Percentiles rank a stretch among this genome's conserved stretches.
Conservation (phyloP, 2,797 vertebrate genomes). For the Caiman crocodilus region DNA sequence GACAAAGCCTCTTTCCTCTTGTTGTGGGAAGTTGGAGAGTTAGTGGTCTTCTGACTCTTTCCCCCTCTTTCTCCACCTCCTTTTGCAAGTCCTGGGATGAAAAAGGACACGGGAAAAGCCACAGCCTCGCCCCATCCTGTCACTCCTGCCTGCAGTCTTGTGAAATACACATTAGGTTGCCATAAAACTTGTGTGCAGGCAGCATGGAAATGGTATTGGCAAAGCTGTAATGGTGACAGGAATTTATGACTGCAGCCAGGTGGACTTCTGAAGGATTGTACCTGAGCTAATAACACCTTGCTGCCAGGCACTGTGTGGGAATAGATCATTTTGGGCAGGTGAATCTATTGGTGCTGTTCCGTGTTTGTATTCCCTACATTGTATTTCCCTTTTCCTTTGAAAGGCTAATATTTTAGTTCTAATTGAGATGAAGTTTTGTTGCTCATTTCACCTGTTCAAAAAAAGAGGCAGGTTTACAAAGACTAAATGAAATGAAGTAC, state of each 20-base stretch:
- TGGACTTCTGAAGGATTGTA: constrained; percentile 76
- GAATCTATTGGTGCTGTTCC: constrained; percentile 32
- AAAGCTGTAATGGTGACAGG: constrained; percentile 82
- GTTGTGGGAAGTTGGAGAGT: neutral
- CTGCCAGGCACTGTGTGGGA: neutral
- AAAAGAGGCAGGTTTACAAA: constrained; percentile 4
- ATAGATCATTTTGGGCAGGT: constrained; percentile 4
- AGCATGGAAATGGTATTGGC: constrained; percentile 84
- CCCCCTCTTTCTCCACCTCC: constrained; percentile 29
- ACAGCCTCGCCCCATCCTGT: constrained; percentile 89
- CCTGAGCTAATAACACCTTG: constrained; percentile 75
- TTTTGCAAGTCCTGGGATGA: constrained; percentile 50
- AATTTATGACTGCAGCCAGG: constrained; percentile 82
- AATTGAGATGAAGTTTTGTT: constrained; percentile 47
- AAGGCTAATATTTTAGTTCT: constrained; percentile 47
- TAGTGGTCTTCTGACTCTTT: constrained; percentile 8
- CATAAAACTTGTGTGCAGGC: constrained; percentile 85
- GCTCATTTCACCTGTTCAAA: constrained; percentile 21
- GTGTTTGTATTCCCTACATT: neutral
- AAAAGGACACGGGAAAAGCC: constrained; percentile 11
- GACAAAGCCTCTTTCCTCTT: neutral
- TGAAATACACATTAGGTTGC: constrained; percentile 81
- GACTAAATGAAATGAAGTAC: constrained; percentile 16
- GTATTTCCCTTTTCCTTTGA: neutral
- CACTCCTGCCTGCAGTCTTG: constrained; percentile 76